These are phyloP conservation scores for Dromius quadrimaculatus DNA, from an alignment of 2,888 invertebrate genomes.

Conservation along the genomic window DNA sequence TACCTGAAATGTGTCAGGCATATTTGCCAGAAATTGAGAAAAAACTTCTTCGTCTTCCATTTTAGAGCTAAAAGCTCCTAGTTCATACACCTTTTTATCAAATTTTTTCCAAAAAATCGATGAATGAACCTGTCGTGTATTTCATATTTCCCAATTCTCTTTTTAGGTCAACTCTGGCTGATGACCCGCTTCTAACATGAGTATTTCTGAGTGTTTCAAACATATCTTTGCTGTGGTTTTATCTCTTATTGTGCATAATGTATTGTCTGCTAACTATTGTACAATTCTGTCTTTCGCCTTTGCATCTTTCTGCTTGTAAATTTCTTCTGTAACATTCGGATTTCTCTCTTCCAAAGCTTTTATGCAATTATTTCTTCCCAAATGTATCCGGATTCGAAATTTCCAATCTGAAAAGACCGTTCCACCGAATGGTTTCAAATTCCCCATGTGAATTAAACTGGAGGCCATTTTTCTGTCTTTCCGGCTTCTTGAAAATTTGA, in stretches of 20 bases:
- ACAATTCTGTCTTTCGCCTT: constrained; percentile 53
- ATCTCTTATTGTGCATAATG: constrained; percentile 54
- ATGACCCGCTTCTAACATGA: constrained; percentile 46
- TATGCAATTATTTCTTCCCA: constrained; percentile 53
- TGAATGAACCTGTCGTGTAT: constrained; percentile 34
- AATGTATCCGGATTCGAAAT: constrained; percentile 52
- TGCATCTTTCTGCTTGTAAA: constrained; percentile 2
- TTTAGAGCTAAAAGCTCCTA: constrained; percentile 42
- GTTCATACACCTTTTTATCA: constrained; percentile 48
- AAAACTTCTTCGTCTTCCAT: constrained; percentile 47
- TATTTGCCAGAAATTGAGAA: constrained; percentile 50
- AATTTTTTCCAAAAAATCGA: constrained; percentile 52
- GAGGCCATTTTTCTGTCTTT: too few species aligned
- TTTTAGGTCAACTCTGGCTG: constrained; percentile 50
- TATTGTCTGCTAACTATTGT: constrained; percentile 53
- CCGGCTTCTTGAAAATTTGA: too few species aligned
- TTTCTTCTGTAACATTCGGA: constrained; percentile 17
- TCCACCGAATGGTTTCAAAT: constrained; percentile 55
- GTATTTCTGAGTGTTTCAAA: constrained; percentile 45
- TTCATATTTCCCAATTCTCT: constrained; percentile 50
- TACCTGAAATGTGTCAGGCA: constrained; percentile 51
- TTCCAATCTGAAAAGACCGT: constrained; percentile 54
- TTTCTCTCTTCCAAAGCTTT: constrained; percentile 48
- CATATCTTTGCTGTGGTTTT: constrained; percentile 55
- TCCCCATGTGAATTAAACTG: too few species aligned